Base-by-base conservation (phyloP, 2,888 invertebrate species). In the Metacarcinus magister region DNA sequence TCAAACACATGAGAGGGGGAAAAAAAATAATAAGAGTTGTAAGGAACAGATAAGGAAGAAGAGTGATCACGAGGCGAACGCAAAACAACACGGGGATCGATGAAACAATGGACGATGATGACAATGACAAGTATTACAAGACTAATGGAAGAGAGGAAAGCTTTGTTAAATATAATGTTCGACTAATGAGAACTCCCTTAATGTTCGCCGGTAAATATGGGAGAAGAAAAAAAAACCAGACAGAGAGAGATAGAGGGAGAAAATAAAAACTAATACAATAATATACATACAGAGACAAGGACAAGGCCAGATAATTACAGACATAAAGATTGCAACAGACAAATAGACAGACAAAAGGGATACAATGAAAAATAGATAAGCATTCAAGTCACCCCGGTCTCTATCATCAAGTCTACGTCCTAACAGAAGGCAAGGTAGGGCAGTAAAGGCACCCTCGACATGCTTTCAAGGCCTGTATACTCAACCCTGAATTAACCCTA, bases 81-180 rank as follows among this genome's bases (percentile, higher is more conserved):
- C 0, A 67, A 67, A 67, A 67, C n/a, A 67, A 23, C 67, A 16
- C 67, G 23, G 0, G 67, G n/a, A 67, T 67, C 67, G 67, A 67
- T 67, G 67, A n/a, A 67, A 67, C 67, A 67, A 23, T 23, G n/a
- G 67, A 5, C 19, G 4, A 23, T 16, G 16, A 67, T 67, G 67
- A 67, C 67, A 67, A 67, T 67, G 67, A 67, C 23, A 23, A 67
- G 67, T 67, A 67, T 67, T 67, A 67, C 67, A 67, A 67, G 67
- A 67, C 67, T 5, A 67, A 67, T 67, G 67, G 67, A 67, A 67
- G 67, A 67, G 67, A 67, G n/a, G 67, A 23, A 67, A 67, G 67
- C 23, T n/a, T 67, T 23, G 67, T 67, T 67, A 67, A 67, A 67
- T 67, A 16, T 67, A 67, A 67, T 67, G 67, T 16, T 67, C 1